These are phyloP conservation scores for Pterostichus madidus DNA, from an alignment of 2,888 invertebrate genomes.

Conservation along the genomic window DNA sequence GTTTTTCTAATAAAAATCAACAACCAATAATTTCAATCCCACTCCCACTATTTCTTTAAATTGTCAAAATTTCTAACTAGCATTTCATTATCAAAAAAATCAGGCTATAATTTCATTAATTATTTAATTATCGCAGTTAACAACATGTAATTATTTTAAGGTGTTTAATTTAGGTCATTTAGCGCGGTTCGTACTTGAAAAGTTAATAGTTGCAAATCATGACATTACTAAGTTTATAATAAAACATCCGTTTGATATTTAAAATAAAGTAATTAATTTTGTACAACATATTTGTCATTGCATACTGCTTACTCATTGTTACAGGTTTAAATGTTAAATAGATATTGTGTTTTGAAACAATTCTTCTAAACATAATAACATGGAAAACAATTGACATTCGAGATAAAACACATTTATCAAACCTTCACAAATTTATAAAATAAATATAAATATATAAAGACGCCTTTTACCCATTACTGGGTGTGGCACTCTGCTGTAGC, in stretches of 20 bases:
- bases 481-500: too few species aligned
- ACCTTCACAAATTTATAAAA: too few species aligned
- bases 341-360: too few species aligned
- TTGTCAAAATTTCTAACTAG: neutral
- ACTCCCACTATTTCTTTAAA: too few species aligned
- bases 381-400: too few species aligned
- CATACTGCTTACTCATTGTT: too few species aligned
- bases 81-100: neutral
- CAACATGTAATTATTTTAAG: constrained; percentile 30
- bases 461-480: too few species aligned
- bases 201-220: constrained; percentile 24
- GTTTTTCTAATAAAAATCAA: neutral
- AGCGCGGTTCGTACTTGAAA: neutral
- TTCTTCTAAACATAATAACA: too few species aligned
- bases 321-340: too few species aligned
- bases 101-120: neutral
- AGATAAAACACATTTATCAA: too few species aligned
- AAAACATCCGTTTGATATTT: constrained; percentile 4
- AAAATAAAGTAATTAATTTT: neutral
- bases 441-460: too few species aligned
- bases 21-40: neutral
- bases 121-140: constrained; percentile 6
- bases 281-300: too few species aligned
- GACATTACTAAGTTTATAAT: neutral
- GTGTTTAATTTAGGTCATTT: constrained; percentile 22